A percentile compares a stretch with the other conserved stretches of the same genome.
Evolutionary conservation across 2,797 vertebrate genomes (phyloP).

Genomic region (Pipistrellus pygmaeus): DNA sequence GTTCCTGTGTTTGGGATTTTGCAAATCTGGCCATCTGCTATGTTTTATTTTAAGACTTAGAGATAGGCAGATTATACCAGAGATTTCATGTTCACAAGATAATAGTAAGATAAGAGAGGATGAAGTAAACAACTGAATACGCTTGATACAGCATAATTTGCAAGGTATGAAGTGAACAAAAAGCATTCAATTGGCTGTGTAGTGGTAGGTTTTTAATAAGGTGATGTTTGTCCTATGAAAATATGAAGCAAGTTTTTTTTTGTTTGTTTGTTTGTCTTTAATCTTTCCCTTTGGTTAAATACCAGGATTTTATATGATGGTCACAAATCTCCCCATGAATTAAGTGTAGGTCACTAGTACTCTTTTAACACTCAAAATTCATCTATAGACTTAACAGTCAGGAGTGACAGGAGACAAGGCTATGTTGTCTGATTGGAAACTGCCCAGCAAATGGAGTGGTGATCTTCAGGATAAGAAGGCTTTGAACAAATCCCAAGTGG

Average conservation of each 20-base stretch:
- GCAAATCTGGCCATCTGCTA: not conserved
- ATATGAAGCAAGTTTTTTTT: not conserved
- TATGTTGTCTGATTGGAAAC: not conserved
- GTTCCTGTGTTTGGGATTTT: constrained; percentile 13
- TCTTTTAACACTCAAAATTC: constrained; percentile 26
- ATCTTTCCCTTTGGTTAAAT: not conserved
- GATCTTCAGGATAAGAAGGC: not conserved
- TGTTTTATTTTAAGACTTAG: constrained; percentile 6
- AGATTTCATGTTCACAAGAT: not conserved
- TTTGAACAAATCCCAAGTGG: not conserved
- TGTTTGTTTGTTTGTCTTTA: not conserved
- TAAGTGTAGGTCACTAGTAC: not conserved
- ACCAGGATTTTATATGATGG: not conserved
- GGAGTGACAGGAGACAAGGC: not conserved
- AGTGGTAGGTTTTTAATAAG: not conserved
- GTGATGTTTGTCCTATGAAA: constrained; percentile 1
- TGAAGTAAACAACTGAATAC: not conserved
- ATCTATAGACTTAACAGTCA: not conserved
- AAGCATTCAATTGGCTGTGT: not conserved
- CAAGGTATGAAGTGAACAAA: not conserved
- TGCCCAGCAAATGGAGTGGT: not conserved
- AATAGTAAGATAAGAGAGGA: not conserved
- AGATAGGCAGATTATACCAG: not conserved
- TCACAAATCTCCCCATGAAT: constrained; percentile 4
- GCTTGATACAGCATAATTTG: not conserved